Evolutionary conservation across 1,140 invertebrate species (phyloP), one percentile per base, ranked within the genome.

Genomic region (Trichonephila inaurata): DNA sequence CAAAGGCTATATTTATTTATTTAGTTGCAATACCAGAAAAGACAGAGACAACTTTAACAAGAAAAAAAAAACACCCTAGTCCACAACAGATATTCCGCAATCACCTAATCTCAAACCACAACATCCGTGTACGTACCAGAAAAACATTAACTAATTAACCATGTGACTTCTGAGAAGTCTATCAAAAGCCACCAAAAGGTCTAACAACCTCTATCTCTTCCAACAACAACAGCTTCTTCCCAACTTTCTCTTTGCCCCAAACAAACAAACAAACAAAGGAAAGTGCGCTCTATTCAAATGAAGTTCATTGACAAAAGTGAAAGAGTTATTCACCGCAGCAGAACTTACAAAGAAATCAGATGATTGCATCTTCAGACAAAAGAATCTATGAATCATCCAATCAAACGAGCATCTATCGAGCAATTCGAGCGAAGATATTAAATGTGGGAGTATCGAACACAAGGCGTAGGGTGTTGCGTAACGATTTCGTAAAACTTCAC

Each of bases 241-340:
- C 33, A 40, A 40, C 33, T 40, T 40, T 40, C 33, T 40, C 33
- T 40, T 2, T 77, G 24, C 16, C 72, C 72, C 72, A 69, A 28
- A 28, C 28, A 28, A 33, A 77, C 18, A 6, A 28, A 33, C 12
- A 77, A 33, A 77, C 14, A 77, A 77, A 77, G 16, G 33, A 18
- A 77, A 16, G 33, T 18, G 18, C 72, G 14, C 72, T 40, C 33
- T 33, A 77, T 69, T 69, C 66, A 69, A 66, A 40, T 16, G 82
- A 83, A 83, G 82, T 83, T 83, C 82, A 83, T 58, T 83, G 82
- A 83, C 82, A 83, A 60, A 51, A 83, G 40, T 24, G 82, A 28
- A 82, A n/a, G 40, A 81, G 44, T 82, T 82, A 82, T 82, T 82
- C 77, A 82, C 77, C 44, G 33, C 77, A 82, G 77, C 4, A 44